Conservation (phyloP, 1,140 invertebrate genomes). For the honey bee (Apis mellifera) region Amel_HAv3.1 CM009932.2:4637001-4637500, state of each 20-base stretch:
- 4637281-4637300: conserved; percentile 66
- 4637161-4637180: conserved; percentile 19
- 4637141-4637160: conserved; percentile 22
- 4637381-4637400: conserved; percentile 71
- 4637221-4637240: conserved; percentile 33
- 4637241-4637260: conserved; percentile 71
- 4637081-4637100: conserved; percentile 7
- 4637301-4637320: conserved; percentile 65
- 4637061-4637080: conserved; percentile 27
- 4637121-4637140: conserved; percentile 21
- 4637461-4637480: conserved; percentile 70
- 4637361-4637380: conserved; percentile 55
- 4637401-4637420: conserved; percentile 73
- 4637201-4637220: not conserved
- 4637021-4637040: conserved; percentile 25
- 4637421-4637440: conserved; percentile 74
- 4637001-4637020: too few relatives aligned
- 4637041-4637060: not conserved
- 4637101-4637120: conserved; percentile 28
- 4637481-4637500: conserved; percentile 61
- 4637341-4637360: conserved; percentile 59
- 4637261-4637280: conserved; percentile 70
- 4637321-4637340: conserved; percentile 70
- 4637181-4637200: not conserved
- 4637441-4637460: conserved; percentile 67